A percentile compares a stretch with the other conserved stretches of the same genome.
Evolutionary conservation across 1,140 invertebrate species (phyloP).

Genomic region (Caenorhabditis tropicalis): DNA sequence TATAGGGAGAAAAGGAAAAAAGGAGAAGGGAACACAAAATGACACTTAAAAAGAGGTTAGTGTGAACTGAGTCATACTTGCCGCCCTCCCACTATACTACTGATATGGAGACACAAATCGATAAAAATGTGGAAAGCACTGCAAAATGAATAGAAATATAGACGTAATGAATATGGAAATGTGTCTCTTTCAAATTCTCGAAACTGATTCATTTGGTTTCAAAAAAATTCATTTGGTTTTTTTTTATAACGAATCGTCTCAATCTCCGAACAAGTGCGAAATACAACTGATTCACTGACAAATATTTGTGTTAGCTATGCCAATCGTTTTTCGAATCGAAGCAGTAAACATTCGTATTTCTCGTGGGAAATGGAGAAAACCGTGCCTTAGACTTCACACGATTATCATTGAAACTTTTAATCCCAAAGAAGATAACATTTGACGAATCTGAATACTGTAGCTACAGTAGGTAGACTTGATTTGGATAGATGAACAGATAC

Average conservation of each 20-base stretch:
- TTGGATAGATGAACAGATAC: no score
- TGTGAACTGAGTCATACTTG: conserved; percentile 39
- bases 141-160: not conserved
- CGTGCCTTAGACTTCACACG: no score
- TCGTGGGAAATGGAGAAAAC: not conserved
- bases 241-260: not conserved
- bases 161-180: not conserved
- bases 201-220: not conserved
- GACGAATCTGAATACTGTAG: no score
- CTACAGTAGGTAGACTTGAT: no score
- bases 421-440: no score
- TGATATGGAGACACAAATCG: conserved; percentile 36
- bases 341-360: not conserved
- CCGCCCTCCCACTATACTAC: conserved; percentile 24
- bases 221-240: not conserved
- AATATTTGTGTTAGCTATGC: conserved; percentile 28
- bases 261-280: not conserved
- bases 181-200: not conserved
- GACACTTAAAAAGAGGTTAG: conserved; percentile 25
- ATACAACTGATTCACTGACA: conserved; percentile 9
- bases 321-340: not conserved
- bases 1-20: not conserved
- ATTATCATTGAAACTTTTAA: no score
- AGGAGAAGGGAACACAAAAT: not conserved
- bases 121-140: conserved; percentile 35